Base-by-base conservation (phyloP, 2,113 vertebrate genomes). In the Colinus virginianus region DNA sequence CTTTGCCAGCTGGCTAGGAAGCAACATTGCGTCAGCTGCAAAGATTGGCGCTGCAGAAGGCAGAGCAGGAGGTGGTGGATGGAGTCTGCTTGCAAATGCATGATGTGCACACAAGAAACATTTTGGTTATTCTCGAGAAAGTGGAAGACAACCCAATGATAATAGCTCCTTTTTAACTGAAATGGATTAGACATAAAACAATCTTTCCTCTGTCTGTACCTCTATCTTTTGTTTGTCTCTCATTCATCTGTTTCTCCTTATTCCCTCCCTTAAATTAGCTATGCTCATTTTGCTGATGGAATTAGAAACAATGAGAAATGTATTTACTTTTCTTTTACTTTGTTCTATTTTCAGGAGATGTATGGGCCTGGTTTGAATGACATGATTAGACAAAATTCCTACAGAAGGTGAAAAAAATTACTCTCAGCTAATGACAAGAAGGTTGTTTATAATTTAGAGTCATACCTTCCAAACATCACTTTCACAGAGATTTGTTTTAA, bases 1-100 rank as follows among this genome's bases (percentile, higher is more conserved):
- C 17, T 82, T 20, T 94, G 84, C 84, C 95, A 96, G 83, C 72
- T 95, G 92, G 85, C 89, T 14, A 55, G 80, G 66, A 30, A 78
- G 40, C 42, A 81, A 28, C 80, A 42, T 16, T 62, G 32, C 71
- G 80, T 79, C 80, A 90, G 62, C 56, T 88, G 67, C 0, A 10
- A 53, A 80, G 55, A 84, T 49, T 66, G 69, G 64, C 62, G 64
- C 53, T 86, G 36, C 8, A 45, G 48, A 15, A 87, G 18, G 59
- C 12, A 19, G 34, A 87, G 34, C n/a, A 83, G 68, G 38, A 72
- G 22, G 11, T 3, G 1, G n/a, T 0, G 0, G 13, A n/a, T 19
- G 61, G 4, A 21, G 25, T 30, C n/a, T 16, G 21, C 17, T 70
- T 93, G 56, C 3, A 55, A 70, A 70, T 6, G 7, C 11, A 18